Evolutionary conservation across 2,888 invertebrate genomes (phyloP), one percentile per base, ranked within the genome.

Genomic region (Pterostichus madidus): DNA sequence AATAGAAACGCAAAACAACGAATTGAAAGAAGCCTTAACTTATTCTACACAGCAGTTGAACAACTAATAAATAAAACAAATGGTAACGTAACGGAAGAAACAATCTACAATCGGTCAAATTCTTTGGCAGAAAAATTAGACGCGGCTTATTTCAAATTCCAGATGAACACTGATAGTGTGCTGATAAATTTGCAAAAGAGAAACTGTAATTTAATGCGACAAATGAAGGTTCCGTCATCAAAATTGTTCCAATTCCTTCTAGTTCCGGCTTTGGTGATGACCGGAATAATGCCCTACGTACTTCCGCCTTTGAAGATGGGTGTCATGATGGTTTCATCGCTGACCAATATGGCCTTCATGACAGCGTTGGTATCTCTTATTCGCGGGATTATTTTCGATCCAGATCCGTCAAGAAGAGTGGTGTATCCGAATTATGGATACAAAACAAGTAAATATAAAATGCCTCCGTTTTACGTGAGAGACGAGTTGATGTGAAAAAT

Each of bases 281-380:
- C 94, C 0, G 94, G 94, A 10, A 89, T 94, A 68, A 88, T 94
- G 86, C 95, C 95, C 0, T 94, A 94, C 88, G 88, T 94, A 15
- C 88, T 95, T 86, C 95, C 95, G 0, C 93, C 93, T 0, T 87
- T 95, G 13, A 94, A 94, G 87, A 91, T 94, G 91, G 92, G 93
- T 87, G 93, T 93, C 0, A 89, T 94, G 39, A 90, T 91, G 68
- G 92, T 92, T 0, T 92, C 92, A 0, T 90, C 94, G 88, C 89
- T 95, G 68, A 95, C 95, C 88, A 93, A 94, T 85, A 93, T 94
- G 90, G 94, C 94, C 0, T 91, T 95, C 52, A 90, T 91, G 32
- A 93, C 94, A 0, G 93, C 94, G 0, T 87, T 93, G 15, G 92
- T 93, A 85, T 91, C 92, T 3, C 86, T 93, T 5, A 88, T 93